phyloP scores from a whole-genome alignment of 1,140 invertebrate species.

The Helicoverpa zea region DNA sequence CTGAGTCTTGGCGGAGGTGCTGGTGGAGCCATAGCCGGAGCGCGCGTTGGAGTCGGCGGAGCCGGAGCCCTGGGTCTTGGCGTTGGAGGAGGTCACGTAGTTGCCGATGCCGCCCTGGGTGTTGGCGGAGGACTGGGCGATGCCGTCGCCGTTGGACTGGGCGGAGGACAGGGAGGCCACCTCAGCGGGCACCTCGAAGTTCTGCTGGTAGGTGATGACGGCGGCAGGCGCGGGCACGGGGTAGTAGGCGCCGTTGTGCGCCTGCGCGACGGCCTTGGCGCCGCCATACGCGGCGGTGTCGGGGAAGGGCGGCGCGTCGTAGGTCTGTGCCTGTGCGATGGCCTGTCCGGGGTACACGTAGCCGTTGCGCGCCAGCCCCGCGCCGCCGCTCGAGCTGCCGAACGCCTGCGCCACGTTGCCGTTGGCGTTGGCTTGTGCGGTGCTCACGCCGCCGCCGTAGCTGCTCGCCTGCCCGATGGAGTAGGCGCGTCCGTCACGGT shows the following conservation, averaged over 20 bases:
- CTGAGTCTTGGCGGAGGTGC: conserved; percentile 65
- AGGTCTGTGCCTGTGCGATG: conserved; percentile 70
- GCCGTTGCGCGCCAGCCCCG: conserved; percentile 38
- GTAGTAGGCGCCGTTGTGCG: conserved; percentile 70
- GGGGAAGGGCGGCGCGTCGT: conserved; percentile 57
- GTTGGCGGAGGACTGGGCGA: conserved; percentile 67
- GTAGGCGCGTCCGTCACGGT: conserved; percentile 75
- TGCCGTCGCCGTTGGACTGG: conserved; percentile 62
- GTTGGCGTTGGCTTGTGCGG: conserved; percentile 64
- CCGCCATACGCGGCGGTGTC: conserved; percentile 52
- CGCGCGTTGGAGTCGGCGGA: conserved; percentile 71
- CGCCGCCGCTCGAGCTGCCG: conserved; percentile 60
- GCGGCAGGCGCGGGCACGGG: conserved; percentile 70
- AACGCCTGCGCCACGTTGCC: conserved; percentile 68
- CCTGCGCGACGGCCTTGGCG: conserved; percentile 70
- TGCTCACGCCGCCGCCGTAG: conserved; percentile 59
- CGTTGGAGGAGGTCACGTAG: conserved; percentile 71
- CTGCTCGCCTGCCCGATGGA: conserved; percentile 70
- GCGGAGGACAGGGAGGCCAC: conserved; percentile 67
- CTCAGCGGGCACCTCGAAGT: conserved; percentile 67
- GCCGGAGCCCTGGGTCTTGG: conserved; percentile 70
- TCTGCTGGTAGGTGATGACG: conserved; percentile 76
- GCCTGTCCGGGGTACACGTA: conserved; percentile 66
- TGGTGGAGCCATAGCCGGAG: conserved; percentile 61
- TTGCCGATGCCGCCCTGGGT: conserved; percentile 66